Evolutionary conservation across 2,888 invertebrate species (phyloP).

Genomic region (Pseudeuparius sepicola): DNA sequence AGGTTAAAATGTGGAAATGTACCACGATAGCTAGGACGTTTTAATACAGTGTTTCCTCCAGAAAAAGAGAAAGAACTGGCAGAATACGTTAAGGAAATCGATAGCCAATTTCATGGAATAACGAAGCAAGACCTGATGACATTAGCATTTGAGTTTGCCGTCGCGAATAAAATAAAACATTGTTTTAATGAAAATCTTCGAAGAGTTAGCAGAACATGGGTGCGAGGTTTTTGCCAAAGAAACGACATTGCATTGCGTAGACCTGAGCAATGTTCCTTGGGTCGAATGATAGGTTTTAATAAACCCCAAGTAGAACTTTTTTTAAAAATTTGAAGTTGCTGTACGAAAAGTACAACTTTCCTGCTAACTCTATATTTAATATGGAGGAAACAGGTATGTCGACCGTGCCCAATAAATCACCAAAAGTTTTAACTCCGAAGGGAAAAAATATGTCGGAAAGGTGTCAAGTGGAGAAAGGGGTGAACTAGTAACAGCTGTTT

Average conservation of each 20-base stretch:
- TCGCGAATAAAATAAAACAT: slow-evolving; percentile 17
- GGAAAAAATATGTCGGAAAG: slow-evolving; percentile 1
- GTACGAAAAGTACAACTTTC: background rate
- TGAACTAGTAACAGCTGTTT: background rate
- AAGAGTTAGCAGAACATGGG: slow-evolving; percentile 6
- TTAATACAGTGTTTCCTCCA: slow-evolving; percentile 6
- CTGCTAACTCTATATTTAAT: background rate
- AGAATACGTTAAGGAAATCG: slow-evolving; percentile 8
- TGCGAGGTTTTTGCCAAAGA: slow-evolving; percentile 2
- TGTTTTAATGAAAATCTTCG: no score
- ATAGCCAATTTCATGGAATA: slow-evolving; percentile 12
- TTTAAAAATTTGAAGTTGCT: slow-evolving; percentile 8
- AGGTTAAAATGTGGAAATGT: slow-evolving; percentile 7
- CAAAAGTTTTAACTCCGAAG: background rate
- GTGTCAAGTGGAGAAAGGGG: background rate
- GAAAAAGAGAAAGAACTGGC: slow-evolving; percentile 6
- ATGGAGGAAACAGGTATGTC: slow-evolving; percentile 1
- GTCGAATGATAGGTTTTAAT: slow-evolving; percentile 10
- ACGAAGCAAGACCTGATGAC: slow-evolving; percentile 8
- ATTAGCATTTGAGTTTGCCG: slow-evolving; percentile 5
- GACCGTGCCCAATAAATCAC: background rate
- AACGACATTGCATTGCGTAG: slow-evolving; percentile 1
- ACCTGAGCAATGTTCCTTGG: slow-evolving; percentile 3
- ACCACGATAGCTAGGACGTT: slow-evolving; percentile 11
- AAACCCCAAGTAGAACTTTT: slow-evolving; percentile 5